phyloP scores from a whole-genome alignment of 1,140 invertebrate genomes.

The Melitaea cinxia region DNA sequence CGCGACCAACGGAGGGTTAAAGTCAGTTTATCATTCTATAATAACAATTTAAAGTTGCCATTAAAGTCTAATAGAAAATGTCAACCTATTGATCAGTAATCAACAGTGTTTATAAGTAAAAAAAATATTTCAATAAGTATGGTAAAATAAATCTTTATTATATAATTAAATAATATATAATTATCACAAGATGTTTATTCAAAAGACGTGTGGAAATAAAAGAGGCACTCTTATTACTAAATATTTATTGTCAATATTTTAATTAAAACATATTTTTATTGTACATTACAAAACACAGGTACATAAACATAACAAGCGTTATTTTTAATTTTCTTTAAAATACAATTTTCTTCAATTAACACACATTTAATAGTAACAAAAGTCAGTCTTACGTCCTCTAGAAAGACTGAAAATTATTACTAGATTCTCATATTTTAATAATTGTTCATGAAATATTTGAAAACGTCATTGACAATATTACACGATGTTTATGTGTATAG shows the following conservation, averaged over 20 bases:
- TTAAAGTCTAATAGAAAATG: no score
- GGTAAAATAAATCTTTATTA: neutral
- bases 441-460: constrained; percentile 13
- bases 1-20: no score
- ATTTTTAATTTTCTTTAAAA: constrained; percentile 6
- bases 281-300: constrained; percentile 40
- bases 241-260: constrained; percentile 41
- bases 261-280: constrained; percentile 33
- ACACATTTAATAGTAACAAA: constrained; percentile 37
- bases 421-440: constrained; percentile 10
- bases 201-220: constrained; percentile 36
- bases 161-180: neutral
- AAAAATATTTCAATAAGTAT: no score
- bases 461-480: neutral
- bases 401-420: constrained; percentile 54
- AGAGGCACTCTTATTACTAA: constrained; percentile 42
- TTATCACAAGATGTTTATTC: no score
- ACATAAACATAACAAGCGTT: constrained; percentile 15
- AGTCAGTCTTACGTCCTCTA: constrained; percentile 56
- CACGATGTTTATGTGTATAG: constrained; percentile 1
- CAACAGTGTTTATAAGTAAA: no score
- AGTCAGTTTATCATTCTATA: no score
- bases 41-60: no score
- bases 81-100: no score
- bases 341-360: neutral